phyloP scores from a whole-genome alignment of 2,113 vertebrate genomes.

The Aphelocoma coerulescens region DNA sequence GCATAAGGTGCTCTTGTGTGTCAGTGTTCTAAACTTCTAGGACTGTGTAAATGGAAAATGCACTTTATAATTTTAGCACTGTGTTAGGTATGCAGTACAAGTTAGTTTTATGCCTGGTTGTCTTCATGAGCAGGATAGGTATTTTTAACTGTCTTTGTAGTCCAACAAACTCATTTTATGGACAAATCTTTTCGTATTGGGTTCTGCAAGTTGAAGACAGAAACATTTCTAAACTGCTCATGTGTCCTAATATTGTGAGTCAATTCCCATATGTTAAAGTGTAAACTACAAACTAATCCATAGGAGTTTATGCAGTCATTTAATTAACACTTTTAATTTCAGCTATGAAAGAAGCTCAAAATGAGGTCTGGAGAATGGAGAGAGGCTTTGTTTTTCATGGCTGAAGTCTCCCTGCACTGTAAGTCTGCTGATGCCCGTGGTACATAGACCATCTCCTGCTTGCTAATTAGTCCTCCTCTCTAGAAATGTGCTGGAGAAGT shows the following conservation, averaged over 20 bases:
- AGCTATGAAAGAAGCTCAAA: slow-evolving; percentile 27
- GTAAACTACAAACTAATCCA: slow-evolving; percentile 23
- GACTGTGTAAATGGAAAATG: neutral
- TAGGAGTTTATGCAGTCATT: slow-evolving; percentile 1
- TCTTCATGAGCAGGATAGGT: neutral
- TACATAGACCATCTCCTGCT: neutral
- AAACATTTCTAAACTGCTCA: neutral
- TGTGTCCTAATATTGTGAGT: neutral
- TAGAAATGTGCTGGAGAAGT: slow-evolving; percentile 16
- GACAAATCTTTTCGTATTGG: neutral
- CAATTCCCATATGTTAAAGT: neutral
- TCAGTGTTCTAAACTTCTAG: neutral
- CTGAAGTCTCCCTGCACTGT: neutral
- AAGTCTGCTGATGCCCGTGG: neutral
- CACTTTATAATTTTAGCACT: neutral
- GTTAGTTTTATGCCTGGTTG: neutral
- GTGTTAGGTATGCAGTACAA: neutral
- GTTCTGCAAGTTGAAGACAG: neutral
- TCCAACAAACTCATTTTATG: neutral
- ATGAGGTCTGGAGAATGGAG: neutral
- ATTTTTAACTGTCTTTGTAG: neutral
- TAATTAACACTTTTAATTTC: slow-evolving; percentile 59
- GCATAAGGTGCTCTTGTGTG: neutral
- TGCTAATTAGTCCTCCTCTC: slow-evolving; percentile 59
- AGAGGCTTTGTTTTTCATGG: neutral